Percentiles rank a stretch among this genome's conserved stretches.
Conservation (phyloP, 2,113 vertebrate genomes). For the Perca flavescens region DNA sequence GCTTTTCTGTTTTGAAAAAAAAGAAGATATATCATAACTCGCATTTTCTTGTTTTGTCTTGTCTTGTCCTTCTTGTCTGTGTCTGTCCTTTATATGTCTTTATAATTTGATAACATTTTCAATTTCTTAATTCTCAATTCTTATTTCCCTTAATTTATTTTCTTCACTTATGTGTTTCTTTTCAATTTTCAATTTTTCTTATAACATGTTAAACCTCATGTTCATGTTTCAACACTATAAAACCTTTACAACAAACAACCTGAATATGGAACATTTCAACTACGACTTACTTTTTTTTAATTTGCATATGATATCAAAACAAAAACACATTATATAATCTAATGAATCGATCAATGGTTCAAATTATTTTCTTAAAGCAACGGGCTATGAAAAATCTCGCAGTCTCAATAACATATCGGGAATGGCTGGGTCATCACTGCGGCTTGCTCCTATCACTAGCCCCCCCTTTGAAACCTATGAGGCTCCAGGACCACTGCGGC, state of each 20-base stretch:
- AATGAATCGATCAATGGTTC: neutral
- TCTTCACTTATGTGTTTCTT: conserved; percentile 45
- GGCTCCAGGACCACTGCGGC: conserved; percentile 87
- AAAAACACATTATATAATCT: neutral
- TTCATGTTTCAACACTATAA: conserved; percentile 38
- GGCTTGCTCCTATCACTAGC: conserved; percentile 89
- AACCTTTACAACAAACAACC: conserved; percentile 33
- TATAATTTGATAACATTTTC: conserved; percentile 65
- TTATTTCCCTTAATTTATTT: conserved; percentile 41
- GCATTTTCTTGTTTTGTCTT: conserved; percentile 87
- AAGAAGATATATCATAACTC: conserved; percentile 84
- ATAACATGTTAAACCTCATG: conserved; percentile 41
- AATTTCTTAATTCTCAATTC: too few species aligned
- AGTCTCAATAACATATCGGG: conserved; percentile 94
- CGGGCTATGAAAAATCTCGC: conserved; percentile 92
- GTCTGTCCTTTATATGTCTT: conserved; percentile 75
- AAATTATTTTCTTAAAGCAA: conserved; percentile 66
- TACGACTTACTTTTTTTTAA: conserved; percentile 31
- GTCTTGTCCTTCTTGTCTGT: conserved; percentile 83
- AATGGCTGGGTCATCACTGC: conserved; percentile 89
- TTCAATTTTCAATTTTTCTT: conserved; percentile 25
- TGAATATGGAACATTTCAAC: conserved; percentile 33
- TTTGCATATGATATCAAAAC: conserved; percentile 26
- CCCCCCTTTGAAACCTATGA: conserved; percentile 86
- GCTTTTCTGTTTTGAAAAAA: conserved; percentile 72